Base-by-base conservation (phyloP, 2,113 vertebrate genomes). In the Eulemur macaco region DNA sequence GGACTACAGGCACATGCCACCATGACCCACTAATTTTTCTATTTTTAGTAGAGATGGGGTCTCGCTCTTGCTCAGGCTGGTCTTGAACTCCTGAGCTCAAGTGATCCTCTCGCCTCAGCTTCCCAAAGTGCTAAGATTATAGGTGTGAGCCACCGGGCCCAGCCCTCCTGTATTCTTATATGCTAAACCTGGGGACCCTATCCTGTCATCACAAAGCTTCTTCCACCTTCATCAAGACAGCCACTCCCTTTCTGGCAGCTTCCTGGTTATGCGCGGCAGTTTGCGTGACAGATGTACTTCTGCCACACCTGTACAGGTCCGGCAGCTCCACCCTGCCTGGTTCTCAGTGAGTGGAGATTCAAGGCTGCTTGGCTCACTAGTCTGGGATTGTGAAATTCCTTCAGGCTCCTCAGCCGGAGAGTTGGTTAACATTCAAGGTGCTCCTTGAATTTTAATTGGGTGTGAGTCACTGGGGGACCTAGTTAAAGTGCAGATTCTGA, bases 291-390 rank as follows among this genome's bases (percentile, higher is more conserved):
- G 10, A 8, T 4, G 8, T 29, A 3, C 31, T 37, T 56, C 25
- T 0, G 37, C 6, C 0, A 1, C 29, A 1, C 63, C 17, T 12
- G 14, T 7, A 5, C 77, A 5, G 2, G 13, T 1, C 66, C 3
- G 12, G n/a, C 47, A 60, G 54, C 42, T 18, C 27, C 1, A 20
- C 7, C 69, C 18, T 1, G 3, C 27, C 50, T 58, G 69, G 54
- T n/a, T 52, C 50, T 69, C 66, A 18, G 45, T 5, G 17, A 71
- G 76, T 39, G 17, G 20, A 0, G 23, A 29, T 29, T 21, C 45
- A 39, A 63, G 13, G 6, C 3, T 58, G 74, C 50, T 56, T 56
- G 18, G 5, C 37, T 80, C 47, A 14, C 17, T 7, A 10, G n/a
- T 6, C 0, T 0, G 1, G 34, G 42, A 1, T 29, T 89, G 87